phyloP scores from a whole-genome alignment of 2,113 vertebrate species.

The Opisthocomus hoazin region DNA sequence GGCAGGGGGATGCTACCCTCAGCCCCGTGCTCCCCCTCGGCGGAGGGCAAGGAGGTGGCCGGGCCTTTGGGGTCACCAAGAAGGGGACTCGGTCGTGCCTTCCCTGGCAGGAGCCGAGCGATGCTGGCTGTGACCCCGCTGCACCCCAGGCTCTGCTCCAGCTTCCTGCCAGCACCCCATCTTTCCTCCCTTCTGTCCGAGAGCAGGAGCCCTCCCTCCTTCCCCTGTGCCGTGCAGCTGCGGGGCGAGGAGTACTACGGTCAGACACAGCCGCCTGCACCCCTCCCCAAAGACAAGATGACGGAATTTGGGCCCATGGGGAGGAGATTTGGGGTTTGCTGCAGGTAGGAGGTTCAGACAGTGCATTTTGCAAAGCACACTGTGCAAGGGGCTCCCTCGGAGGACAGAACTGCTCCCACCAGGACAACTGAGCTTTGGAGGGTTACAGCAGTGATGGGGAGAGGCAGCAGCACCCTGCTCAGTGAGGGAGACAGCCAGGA shows the following conservation, averaged over 20 bases:
- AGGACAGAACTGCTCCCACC: background rate
- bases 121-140: fast-evolving
- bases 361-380: background rate
- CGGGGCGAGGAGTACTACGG: background rate
- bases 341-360: fast-evolving
- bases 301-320: background rate
- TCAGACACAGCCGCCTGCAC: background rate
- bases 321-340: background rate
- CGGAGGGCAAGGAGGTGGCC: background rate
- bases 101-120: background rate
- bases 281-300: background rate
- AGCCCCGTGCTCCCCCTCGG: background rate
- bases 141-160: background rate
- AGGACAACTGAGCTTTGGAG: background rate
- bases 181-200: background rate
- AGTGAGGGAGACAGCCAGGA: background rate
- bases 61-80: fast-evolving
- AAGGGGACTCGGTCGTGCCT: background rate
- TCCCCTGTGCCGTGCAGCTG: fast-evolving
- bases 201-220: background rate
- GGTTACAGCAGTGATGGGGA: background rate
- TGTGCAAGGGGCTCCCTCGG: background rate
- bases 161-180: background rate
- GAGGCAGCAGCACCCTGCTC: background rate
- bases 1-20: background rate